A percentile compares a stretch with the other conserved stretches of the same genome.
These are phyloP conservation scores for Magallana angulata DNA, from an alignment of 1,140 invertebrate species.

Conservation along the genomic window DNA sequence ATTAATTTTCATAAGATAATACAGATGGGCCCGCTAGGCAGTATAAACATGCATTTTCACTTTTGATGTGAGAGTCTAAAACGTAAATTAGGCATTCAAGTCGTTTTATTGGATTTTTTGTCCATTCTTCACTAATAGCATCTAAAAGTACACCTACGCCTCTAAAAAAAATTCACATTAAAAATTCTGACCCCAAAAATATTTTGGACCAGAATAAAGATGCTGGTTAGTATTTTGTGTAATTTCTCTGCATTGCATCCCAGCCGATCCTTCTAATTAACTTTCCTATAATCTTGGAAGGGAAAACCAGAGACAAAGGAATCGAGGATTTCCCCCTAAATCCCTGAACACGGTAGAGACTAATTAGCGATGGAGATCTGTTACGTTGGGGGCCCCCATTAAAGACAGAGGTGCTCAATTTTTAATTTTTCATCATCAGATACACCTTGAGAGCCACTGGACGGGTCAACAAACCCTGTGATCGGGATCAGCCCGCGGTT, in stretches of 20 bases:
- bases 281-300: background rate
- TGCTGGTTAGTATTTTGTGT: background rate
- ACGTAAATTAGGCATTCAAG: background rate
- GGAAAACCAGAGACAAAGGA: constrained; percentile 13
- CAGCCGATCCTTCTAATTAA: background rate
- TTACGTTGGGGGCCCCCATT: background rate
- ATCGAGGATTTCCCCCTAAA: constrained; percentile 20
- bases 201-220: background rate
- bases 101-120: constrained; percentile 17
- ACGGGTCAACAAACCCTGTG: background rate
- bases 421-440: constrained; percentile 38
- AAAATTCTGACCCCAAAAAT: background rate
- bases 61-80: constrained; percentile 12
- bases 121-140: background rate
- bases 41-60: constrained; percentile 29
- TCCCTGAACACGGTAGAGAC: background rate
- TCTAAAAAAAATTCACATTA: background rate
- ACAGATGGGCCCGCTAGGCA: background rate
- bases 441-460: background rate
- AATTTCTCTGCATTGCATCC: background rate
- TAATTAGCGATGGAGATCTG: constrained; percentile 30
- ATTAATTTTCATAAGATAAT: constrained; percentile 33
- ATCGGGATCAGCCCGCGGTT: background rate
- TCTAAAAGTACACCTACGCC: constrained; percentile 1
- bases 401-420: constrained; percentile 20